Base-by-base conservation (phyloP, 2,797 vertebrate genomes). In the Picus viridis region DNA sequence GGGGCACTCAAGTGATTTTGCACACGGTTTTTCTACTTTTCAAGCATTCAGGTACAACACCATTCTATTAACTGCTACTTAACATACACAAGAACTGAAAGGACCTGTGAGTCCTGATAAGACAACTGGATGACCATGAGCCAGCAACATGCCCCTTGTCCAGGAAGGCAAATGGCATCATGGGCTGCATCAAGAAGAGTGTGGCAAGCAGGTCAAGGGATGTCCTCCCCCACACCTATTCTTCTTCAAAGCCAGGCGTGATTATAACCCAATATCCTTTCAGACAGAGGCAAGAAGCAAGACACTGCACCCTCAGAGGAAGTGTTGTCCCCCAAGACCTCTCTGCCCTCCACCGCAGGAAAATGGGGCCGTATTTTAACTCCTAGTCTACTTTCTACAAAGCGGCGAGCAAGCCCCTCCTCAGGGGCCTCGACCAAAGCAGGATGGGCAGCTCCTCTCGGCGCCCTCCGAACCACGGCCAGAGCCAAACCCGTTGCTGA, bases 1-100 rank as follows among this genome's bases (percentile, higher is more conserved):
- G 8, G 13, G 15, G 10, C 20, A 57, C 9, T 6, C 0, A 0
- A 0, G 2, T 16, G 45, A 8, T 34, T 71, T 64, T 53, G 74
- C 14, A 39, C 1, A 2, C 0, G 5, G 16, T 13, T 81, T 39
- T 69, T 76, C 23, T 0, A n/a, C 27, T 20, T 58, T 77, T 47
- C 26, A 23, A 64, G 26, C 3, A 26, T 39, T 68, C 16, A 12
- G 22, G 34, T 71, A 70, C 22, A 79, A 65, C 4, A 0, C 11
- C 16, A 78, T 58, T 71, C 59, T 16, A 53, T 17, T 63, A 62
- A 68, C 1, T 2, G 5, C 16, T 68, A 49, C 13, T 27, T 57
- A 61, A 62, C 6, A 63, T 12, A 39, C 11, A 30, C 7, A 45
- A 49, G 49, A 49, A 49, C 49, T 49, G 23, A 49, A 49, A 49